Conservation (phyloP, 2,888 invertebrate genomes). For the Odontocerum albicorne region DNA sequence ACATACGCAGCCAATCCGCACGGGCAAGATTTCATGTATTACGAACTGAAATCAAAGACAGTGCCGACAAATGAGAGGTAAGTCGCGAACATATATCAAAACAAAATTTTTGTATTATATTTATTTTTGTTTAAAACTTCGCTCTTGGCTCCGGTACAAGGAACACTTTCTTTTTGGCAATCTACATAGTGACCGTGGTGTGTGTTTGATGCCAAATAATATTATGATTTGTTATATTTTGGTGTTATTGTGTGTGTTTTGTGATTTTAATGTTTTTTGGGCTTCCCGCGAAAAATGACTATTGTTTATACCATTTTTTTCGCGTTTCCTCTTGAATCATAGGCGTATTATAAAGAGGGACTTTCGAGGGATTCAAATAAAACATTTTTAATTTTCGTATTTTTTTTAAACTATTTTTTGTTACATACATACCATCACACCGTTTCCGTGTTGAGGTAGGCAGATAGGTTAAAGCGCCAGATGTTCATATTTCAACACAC, state of each 20-base stretch:
- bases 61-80: constrained; percentile 34
- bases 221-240: constrained; percentile 3
- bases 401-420: too few relatives aligned
- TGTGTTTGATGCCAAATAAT: constrained; percentile 14
- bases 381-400: too few relatives aligned
- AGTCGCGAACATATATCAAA: constrained; percentile 16
- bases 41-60: constrained; percentile 61
- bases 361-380: too few relatives aligned
- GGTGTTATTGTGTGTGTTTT: not conserved
- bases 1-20: constrained; percentile 46
- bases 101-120: constrained; percentile 7
- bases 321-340: too few relatives aligned
- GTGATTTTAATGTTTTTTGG: too few relatives aligned
- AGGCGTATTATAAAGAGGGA: too few relatives aligned
- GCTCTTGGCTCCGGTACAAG: constrained; percentile 28
- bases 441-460: too few relatives aligned
- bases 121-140: constrained; percentile 19
- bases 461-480: too few relatives aligned
- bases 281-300: constrained; percentile 5
- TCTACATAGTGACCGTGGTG: constrained; percentile 15
- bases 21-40: constrained; percentile 62
- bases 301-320: not conserved
- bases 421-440: too few relatives aligned
- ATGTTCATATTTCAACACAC: too few relatives aligned
- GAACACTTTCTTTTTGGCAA: constrained; percentile 25